These are phyloP conservation scores for Myathropa florea DNA, from an alignment of 2,888 invertebrate genomes.

Conservation along the genomic window DNA sequence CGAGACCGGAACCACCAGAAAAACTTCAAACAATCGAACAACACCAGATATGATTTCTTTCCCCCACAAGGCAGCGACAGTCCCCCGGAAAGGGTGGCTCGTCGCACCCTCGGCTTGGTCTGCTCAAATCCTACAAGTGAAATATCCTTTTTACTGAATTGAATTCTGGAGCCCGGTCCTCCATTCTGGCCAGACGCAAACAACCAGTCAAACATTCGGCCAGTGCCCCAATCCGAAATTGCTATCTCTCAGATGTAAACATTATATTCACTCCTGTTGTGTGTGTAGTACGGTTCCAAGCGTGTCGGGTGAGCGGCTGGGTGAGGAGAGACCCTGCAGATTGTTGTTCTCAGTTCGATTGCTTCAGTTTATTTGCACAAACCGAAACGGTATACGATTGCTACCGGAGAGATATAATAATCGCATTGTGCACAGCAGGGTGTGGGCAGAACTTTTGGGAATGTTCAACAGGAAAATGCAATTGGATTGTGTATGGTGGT, in stretches of 20 bases:
- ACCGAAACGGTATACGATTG: conserved; percentile 29
- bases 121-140: conserved; percentile 49
- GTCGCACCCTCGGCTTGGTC: background rate
- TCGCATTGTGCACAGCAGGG: conserved; percentile 26
- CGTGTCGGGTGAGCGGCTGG: background rate
- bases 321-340: conserved; percentile 14
- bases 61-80: conserved; percentile 11
- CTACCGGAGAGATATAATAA: conserved; percentile 52
- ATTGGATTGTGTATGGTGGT: conserved; percentile 27
- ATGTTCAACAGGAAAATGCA: conserved; percentile 46
- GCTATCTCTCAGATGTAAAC: conserved; percentile 46
- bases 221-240: conserved; percentile 41
- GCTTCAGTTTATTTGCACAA: conserved; percentile 54
- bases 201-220: conserved; percentile 41
- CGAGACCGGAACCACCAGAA: conserved; percentile 15
- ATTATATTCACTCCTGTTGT: conserved; percentile 45
- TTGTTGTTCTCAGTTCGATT: conserved; percentile 52
- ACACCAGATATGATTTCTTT: conserved; percentile 57
- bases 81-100: conserved; percentile 35
- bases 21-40: conserved; percentile 45
- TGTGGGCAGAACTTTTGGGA: background rate
- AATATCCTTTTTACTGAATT: conserved; percentile 33
- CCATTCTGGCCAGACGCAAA: conserved; percentile 9
- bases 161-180: background rate
- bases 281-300: background rate